Percentiles rank a stretch among this genome's conserved stretches.
Evolutionary conservation across 2,888 invertebrate species (phyloP).

Genomic region (Pachliopta kotzebuea): DNA sequence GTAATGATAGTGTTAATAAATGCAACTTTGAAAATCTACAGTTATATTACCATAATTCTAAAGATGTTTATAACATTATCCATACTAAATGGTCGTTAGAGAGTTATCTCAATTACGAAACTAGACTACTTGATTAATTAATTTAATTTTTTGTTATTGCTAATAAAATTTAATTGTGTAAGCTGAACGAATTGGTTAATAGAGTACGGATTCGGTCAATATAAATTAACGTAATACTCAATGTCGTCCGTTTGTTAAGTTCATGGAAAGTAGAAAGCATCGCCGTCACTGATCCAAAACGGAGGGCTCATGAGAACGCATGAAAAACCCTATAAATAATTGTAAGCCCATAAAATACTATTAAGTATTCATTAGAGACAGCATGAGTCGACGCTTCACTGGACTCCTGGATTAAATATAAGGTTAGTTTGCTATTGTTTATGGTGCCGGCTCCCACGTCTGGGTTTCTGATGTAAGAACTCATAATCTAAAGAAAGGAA

Average conservation of each 20-base stretch:
- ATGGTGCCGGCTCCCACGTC: slow-evolving; percentile 18
- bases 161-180: background rate
- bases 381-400: slow-evolving; percentile 38
- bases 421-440: slow-evolving; percentile 28
- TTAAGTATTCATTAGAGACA: slow-evolving; percentile 60
- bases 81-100: no score
- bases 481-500: background rate
- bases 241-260: slow-evolving; percentile 20
- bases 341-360: slow-evolving; percentile 54
- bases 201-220: background rate
- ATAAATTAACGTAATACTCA: slow-evolving; percentile 2
- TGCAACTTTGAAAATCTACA: no score
- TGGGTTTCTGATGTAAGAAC: background rate
- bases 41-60: no score
- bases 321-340: slow-evolving; percentile 42
- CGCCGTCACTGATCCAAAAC: slow-evolving; percentile 41
- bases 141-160: background rate
- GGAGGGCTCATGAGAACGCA: slow-evolving; percentile 47
- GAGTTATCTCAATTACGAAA: no score
- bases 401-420: slow-evolving; percentile 30
- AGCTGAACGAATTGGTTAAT: background rate
- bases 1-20: no score
- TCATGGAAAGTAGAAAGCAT: slow-evolving; percentile 19
- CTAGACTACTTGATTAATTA: no score
- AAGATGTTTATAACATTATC: no score